Evolutionary conservation across 2,113 vertebrate species (phyloP).

Genomic region (Sardina pilchardus): DNA sequence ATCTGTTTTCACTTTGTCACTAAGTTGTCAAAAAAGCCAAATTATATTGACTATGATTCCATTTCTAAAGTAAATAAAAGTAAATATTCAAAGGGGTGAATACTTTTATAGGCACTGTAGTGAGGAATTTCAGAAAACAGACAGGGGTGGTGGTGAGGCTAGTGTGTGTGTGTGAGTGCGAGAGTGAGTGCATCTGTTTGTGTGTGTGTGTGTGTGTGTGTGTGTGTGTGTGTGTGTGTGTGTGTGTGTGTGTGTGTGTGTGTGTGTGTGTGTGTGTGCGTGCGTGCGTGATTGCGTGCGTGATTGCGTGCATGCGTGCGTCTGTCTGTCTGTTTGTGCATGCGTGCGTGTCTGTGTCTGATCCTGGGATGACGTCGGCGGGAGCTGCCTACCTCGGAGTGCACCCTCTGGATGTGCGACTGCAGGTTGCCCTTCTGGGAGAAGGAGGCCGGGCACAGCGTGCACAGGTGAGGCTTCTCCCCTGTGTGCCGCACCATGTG

Average conservation of each 20-base stretch:
- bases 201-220: neutral
- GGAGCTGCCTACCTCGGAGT: conserved; percentile 85
- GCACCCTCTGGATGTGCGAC: conserved; percentile 94
- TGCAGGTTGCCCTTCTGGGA: conserved; percentile 98
- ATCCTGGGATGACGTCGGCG: neutral
- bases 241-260: neutral
- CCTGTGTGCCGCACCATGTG: conserved; percentile 98
- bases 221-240: neutral
- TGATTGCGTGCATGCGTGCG: neutral
- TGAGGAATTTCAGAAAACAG: too few relatives aligned
- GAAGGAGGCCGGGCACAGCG: conserved; percentile 94
- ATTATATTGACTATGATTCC: too few relatives aligned
- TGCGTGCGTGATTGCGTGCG: neutral
- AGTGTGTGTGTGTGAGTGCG: neutral
- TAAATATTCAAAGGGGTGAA: too few relatives aligned
- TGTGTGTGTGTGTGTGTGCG: neutral
- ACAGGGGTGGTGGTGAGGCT: too few relatives aligned
- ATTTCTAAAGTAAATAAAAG: too few relatives aligned
- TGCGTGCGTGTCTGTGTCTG: too few relatives aligned
- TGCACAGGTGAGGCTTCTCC: conserved; percentile 94
- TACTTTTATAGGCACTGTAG: too few relatives aligned
- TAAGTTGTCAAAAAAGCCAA: too few relatives aligned
- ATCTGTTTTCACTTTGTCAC: too few relatives aligned
- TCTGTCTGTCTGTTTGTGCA: neutral
- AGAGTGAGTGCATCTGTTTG: neutral